Evolutionary conservation across 2,888 invertebrate species (phyloP).

Genomic region (Adela reaumurella): DNA sequence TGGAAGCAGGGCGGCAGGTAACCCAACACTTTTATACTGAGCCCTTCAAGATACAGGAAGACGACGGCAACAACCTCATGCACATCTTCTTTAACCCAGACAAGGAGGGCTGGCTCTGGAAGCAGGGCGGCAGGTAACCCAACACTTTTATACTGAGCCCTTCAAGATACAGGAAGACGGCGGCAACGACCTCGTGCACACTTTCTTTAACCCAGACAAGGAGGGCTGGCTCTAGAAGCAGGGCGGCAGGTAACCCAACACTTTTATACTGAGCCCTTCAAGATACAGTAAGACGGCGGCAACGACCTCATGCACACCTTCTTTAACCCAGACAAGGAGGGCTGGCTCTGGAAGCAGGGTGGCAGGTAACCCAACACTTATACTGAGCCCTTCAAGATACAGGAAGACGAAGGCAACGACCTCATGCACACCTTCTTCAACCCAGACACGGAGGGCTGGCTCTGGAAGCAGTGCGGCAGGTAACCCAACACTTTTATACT

Average conservation of each 20-base stretch:
- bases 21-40: too few relatives aligned
- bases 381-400: constrained; percentile 99
- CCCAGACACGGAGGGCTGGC: constrained; percentile 98
- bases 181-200: constrained; percentile 98
- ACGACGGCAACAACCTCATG: too few relatives aligned
- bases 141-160: too few relatives aligned
- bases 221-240: constrained; percentile 99
- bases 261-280: constrained; percentile 99
- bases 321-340: constrained; percentile 98
- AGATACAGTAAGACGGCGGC: constrained; percentile 98
- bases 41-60: too few relatives aligned
- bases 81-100: too few relatives aligned
- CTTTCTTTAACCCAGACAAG: constrained; percentile 98
- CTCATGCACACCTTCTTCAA: constrained; percentile 99
- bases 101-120: too few relatives aligned
- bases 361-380: too few relatives aligned
- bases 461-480: constrained; percentile 94
- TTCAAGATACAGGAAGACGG: constrained; percentile 99
- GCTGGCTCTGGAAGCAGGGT: constrained; percentile 98
- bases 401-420: constrained; percentile 98
- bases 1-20: too few relatives aligned
- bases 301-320: constrained; percentile 99
- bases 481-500: too few relatives aligned
- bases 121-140: too few relatives aligned
- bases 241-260: constrained; percentile 74